These are phyloP conservation scores for Eucera pruinosa DNA, from an alignment of 2,888 invertebrate genomes.

Conservation along the genomic window DNA sequence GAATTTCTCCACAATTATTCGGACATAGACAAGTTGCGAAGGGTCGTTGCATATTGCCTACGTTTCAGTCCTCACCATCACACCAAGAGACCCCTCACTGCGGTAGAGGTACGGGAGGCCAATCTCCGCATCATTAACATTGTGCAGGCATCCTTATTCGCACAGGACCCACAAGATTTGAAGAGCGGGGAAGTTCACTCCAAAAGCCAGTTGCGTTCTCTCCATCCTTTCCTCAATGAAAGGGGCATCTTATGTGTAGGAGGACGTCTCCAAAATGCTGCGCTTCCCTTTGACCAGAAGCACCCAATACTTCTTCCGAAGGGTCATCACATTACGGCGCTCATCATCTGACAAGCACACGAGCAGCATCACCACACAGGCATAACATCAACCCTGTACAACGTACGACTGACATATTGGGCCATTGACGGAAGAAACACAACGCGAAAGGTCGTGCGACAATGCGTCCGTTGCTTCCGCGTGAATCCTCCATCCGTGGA, in stretches of 20 bases:
- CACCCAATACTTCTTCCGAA: slow-evolving; percentile 21
- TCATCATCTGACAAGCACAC: background rate
- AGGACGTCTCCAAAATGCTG: background rate
- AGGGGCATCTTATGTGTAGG: slow-evolving; percentile 10
- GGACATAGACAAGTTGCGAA: background rate
- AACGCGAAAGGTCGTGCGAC: background rate
- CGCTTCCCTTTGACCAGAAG: too few relatives aligned
- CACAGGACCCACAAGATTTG: background rate
- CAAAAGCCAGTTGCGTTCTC: background rate
- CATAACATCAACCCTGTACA: too few relatives aligned
- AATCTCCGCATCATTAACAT: background rate
- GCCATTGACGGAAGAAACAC: slow-evolving; percentile 1
- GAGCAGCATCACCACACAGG: background rate
- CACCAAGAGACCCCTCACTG: background rate
- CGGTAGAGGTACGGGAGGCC: background rate
- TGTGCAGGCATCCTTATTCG: background rate
- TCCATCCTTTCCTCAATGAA: background rate
- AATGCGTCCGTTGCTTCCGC: too few relatives aligned
- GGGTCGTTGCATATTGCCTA: slow-evolving; percentile 10
- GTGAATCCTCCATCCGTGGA: background rate
- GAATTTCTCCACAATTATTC: background rate
- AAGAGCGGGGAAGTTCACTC: background rate
- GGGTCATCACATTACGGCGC: background rate
- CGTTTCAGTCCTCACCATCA: background rate
- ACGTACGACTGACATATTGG: slow-evolving; percentile 26